Percentiles rank a stretch among this genome's conserved stretches.
Evolutionary conservation across 2,888 invertebrate species (phyloP).

Genomic region (Conops quadrifasciatus): DNA sequence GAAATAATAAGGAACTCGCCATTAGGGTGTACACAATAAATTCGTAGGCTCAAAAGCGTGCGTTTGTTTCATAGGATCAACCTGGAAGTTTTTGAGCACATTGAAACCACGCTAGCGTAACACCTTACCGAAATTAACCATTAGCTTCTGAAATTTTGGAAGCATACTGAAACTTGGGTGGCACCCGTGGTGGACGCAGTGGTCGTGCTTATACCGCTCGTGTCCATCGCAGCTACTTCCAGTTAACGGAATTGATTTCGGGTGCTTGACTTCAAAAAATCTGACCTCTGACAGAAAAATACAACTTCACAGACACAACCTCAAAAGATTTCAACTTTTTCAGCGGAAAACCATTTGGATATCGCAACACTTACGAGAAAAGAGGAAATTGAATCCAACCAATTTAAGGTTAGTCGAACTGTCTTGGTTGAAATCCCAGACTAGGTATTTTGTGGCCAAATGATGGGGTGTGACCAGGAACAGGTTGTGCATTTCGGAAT

Average conservation of each 20-base stretch:
- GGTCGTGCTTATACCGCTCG: conserved; percentile 10
- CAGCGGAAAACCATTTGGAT: conserved; percentile 6
- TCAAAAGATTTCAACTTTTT: conserved; percentile 14
- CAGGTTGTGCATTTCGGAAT: too few relatives aligned
- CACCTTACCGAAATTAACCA: conserved; percentile 1
- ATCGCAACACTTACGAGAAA: not conserved
- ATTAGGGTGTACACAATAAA: too few relatives aligned
- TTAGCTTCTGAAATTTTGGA: conserved; percentile 11
- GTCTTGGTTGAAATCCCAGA: too few relatives aligned
- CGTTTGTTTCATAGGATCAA: not conserved
- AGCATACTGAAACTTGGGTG: conserved; percentile 16
- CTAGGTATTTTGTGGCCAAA: too few relatives aligned
- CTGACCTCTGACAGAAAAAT: not conserved
- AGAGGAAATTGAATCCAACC: conserved; percentile 10
- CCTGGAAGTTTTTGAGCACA: conserved; percentile 22
- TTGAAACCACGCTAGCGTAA: conserved; percentile 25
- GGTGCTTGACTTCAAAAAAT: not conserved
- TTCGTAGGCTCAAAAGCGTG: too few relatives aligned
- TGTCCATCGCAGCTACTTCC: conserved; percentile 1
- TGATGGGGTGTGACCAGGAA: too few relatives aligned
- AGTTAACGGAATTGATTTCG: conserved; percentile 14
- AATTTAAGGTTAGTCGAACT: conserved; percentile 21
- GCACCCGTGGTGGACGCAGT: conserved; percentile 23
- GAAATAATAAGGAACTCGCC: not conserved
- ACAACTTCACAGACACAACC: conserved; percentile 4